Evolutionary conservation across 2,113 vertebrate genomes (phyloP).

Genomic region (Ammodytes marinus): DNA sequence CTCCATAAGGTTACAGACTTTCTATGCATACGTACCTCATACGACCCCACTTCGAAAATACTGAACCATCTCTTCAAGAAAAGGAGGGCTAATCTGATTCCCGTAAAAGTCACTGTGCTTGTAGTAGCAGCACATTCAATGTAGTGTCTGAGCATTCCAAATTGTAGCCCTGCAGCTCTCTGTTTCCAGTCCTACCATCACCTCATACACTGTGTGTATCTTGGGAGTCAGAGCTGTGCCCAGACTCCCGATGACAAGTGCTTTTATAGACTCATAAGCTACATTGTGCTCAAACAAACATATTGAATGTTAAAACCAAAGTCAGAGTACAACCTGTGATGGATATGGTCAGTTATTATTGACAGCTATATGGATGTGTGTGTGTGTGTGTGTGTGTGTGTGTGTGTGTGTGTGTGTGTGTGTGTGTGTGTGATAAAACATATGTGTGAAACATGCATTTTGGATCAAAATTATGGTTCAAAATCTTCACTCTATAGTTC

Average conservation of each 20-base stretch:
- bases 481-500: conserved; percentile 37
- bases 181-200: conserved; percentile 53
- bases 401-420: conserved; percentile 14
- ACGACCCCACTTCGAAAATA: too few relatives aligned
- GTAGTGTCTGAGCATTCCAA: conserved; percentile 71
- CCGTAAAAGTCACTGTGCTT: conserved; percentile 54
- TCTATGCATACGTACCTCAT: too few relatives aligned
- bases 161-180: conserved; percentile 53
- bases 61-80: neutral
- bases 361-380: conserved; percentile 42
- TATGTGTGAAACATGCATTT: conserved; percentile 48
- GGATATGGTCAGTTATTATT: conserved; percentile 7
- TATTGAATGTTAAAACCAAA: conserved; percentile 67
- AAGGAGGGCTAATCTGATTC: conserved; percentile 49
- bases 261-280: conserved; percentile 68
- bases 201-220: conserved; percentile 65
- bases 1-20: too few relatives aligned
- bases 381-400: conserved; percentile 22
- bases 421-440: conserved; percentile 35
- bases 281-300: conserved; percentile 53
- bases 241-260: conserved; percentile 63
- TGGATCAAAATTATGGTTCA: conserved; percentile 19
- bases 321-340: conserved; percentile 36
- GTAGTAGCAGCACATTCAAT: conserved; percentile 53
- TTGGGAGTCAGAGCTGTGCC: conserved; percentile 43